Base-by-base conservation (phyloP, 2,113 vertebrate species). In the Chloropsis hardwickii region DNA sequence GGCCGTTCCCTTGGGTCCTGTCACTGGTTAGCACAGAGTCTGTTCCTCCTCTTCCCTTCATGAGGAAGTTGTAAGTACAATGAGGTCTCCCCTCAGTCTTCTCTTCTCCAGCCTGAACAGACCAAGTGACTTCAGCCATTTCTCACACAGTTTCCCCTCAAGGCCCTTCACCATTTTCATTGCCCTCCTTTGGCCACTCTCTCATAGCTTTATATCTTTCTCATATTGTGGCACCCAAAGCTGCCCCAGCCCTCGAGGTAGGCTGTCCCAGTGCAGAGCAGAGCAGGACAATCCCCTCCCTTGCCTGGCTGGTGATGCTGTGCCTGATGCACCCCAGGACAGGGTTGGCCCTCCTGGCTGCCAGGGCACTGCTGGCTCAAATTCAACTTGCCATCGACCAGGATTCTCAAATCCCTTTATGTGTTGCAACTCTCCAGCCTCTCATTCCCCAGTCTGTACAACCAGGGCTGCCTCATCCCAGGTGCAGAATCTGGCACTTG, bases 251-350 rank as follows among this genome's bases (percentile, higher is more conserved):
- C 28, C 19, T n/a, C 0, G 0, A 56, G n/a, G 5, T 47, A 47
- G 29, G n/a, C 58, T 1, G 4, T 2, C 9, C 23, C 58, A 84
- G 28, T 0, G 1, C 58, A 47, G 23, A 54, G 48, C 9, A 73
- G 40, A 64, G 40, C 0, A 0, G n/a, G 50, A 48, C 12, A 56
- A 56, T 48, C 29, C 42, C 15, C 24, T 48, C 29, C 24, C 24
- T 40, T 57, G 20, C 35, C 51, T 0, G 0, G 24, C 29, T 74
- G 50, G 4, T 0, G 1, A 65, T 57, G 40, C 58, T 65, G 70
- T 15, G 15, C 20, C 50, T 57, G 81, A 74, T 48, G 60, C 4
- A 0, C 5, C 14, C 12, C 29, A n/a, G 14, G 23, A 56, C 19
- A 39, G 0, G 3, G 7, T 0, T 54, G 48, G 1, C 2, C 17